These are phyloP conservation scores for Aradophagus sp. DNA, from an alignment of 1,140 invertebrate genomes.

Conservation along the genomic window DNA sequence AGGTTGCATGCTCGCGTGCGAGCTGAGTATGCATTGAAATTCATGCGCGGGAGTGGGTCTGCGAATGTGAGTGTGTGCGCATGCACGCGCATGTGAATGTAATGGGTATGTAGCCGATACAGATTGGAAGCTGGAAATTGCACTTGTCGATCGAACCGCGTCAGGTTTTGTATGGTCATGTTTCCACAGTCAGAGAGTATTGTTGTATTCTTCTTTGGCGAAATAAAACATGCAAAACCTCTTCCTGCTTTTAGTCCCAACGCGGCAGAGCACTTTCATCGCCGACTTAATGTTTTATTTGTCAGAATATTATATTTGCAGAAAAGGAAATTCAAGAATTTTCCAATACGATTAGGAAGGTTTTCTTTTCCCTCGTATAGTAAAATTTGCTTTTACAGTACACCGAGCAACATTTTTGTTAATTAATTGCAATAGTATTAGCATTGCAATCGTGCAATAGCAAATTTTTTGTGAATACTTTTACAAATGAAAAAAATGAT, in stretches of 20 bases:
- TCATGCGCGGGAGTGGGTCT: not conserved
- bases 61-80: too few species aligned
- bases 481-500: too few species aligned
- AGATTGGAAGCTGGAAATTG: conserved; percentile 39
- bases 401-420: too few species aligned
- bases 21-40: conserved; percentile 38
- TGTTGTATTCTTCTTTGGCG: conserved; percentile 47
- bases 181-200: conserved; percentile 43
- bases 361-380: not conserved
- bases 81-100: too few species aligned
- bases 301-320: conserved; percentile 29
- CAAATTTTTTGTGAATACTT: too few species aligned
- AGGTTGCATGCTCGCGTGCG: conserved; percentile 1
- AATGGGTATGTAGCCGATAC: conserved; percentile 24
- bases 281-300: conserved; percentile 41
- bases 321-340: conserved; percentile 10
- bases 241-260: conserved; percentile 50
- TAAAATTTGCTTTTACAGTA: too few species aligned
- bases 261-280: conserved; percentile 39
- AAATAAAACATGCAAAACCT: conserved; percentile 56
- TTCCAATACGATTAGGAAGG: conserved; percentile 3
- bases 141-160: conserved; percentile 44
- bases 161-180: conserved; percentile 47
- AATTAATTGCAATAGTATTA: too few species aligned
- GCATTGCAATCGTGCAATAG: too few species aligned